phyloP scores from a whole-genome alignment of 2,797 vertebrate species.

The Pseudochirops corinnae region DNA sequence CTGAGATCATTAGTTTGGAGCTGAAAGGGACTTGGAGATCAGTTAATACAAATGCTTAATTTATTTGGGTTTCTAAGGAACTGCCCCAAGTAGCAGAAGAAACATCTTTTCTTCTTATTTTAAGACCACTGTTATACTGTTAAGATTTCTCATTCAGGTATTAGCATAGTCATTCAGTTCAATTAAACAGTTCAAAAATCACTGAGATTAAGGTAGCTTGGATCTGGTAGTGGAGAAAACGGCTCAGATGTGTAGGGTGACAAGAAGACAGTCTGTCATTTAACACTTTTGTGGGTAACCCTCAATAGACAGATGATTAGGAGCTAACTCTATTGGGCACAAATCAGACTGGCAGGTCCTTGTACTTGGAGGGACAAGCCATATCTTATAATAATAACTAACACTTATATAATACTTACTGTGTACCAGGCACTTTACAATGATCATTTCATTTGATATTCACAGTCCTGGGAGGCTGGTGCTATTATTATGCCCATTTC shows the following conservation, averaged over 20 bases:
- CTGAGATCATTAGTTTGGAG: not conserved
- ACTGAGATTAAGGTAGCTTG: not conserved
- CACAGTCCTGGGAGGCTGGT: too few species aligned
- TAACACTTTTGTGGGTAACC: not conserved
- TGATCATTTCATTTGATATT: too few species aligned
- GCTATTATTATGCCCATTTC: too few species aligned
- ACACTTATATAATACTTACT: too few species aligned
- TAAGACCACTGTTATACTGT: not conserved
- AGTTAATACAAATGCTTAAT: not conserved
- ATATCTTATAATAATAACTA: too few species aligned
- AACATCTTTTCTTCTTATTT: not conserved
- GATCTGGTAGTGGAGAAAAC: not conserved
- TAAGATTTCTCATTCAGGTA: not conserved
- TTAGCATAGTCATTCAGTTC: not conserved
- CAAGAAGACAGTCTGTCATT: not conserved
- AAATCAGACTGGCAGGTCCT: not conserved
- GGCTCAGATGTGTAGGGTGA: not conserved
- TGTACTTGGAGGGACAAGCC: too few species aligned
- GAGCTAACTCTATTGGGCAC: not conserved
- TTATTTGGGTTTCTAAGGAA: not conserved
- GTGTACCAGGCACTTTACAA: too few species aligned
- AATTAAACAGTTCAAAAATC: not conserved
- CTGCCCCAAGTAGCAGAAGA: not conserved
- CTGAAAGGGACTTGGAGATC: not conserved
- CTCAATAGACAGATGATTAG: not conserved